Evolutionary conservation across 2,113 vertebrate species (phyloP).

Genomic region (Mirounga angustirostris): DNA sequence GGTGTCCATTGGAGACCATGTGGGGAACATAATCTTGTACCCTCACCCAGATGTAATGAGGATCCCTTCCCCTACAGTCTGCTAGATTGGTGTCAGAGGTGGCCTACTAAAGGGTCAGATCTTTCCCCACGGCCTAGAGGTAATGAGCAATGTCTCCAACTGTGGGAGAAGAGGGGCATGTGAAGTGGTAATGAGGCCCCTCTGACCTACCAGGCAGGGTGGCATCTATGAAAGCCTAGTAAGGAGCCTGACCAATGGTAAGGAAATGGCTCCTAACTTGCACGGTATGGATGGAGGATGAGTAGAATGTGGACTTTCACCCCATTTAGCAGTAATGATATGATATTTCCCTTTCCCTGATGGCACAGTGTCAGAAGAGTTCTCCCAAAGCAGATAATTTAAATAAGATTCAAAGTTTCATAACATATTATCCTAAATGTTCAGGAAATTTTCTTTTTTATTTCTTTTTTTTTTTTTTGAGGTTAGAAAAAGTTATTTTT

Average conservation of each 20-base stretch:
- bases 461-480: neutral
- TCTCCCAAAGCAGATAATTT: neutral
- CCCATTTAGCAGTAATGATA: neutral
- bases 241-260: fast-evolving
- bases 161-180: neutral
- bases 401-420: neutral
- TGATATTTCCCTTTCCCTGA: neutral
- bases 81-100: neutral
- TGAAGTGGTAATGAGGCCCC: neutral
- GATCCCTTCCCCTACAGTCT: neutral
- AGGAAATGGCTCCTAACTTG: neutral
- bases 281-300: too few relatives aligned
- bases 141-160: neutral
- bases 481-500: neutral
- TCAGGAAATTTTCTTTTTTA: neutral
- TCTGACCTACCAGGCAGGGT: neutral
- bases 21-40: fast-evolving
- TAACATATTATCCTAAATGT: neutral
- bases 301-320: neutral
- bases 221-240: fast-evolving
- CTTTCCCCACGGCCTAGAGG: neutral
- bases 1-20: neutral
- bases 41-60: neutral
- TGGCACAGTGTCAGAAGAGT: neutral
- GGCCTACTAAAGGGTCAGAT: neutral